Percentiles rank a stretch among this genome's conserved stretches.
Evolutionary conservation across 2,113 vertebrate species (phyloP).

Genomic region (Ramphastos sulfuratus): DNA sequence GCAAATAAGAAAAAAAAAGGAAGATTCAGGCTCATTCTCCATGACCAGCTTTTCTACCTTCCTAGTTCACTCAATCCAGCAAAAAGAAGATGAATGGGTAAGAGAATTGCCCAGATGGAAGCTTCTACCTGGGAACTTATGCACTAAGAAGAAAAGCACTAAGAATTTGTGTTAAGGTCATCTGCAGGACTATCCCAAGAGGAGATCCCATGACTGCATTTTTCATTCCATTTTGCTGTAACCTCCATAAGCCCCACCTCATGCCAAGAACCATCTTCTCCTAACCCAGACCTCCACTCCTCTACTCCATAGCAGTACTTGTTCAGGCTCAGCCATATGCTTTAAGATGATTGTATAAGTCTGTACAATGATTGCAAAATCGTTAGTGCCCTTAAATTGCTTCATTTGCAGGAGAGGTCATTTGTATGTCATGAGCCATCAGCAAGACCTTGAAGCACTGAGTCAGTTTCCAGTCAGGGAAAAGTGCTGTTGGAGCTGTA

Average conservation of each 20-base stretch:
- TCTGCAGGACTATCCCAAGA: neutral
- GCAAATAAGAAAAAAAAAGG: too few relatives aligned
- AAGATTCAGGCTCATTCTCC: too few relatives aligned
- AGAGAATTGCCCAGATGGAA: neutral
- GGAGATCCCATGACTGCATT: rapidly evolving
- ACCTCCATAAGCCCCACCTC: neutral
- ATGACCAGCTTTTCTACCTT: too few relatives aligned
- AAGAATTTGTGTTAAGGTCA: neutral
- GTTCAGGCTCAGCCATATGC: neutral
- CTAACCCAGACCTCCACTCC: neutral
- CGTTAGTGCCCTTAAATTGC: neutral
- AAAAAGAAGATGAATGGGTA: neutral
- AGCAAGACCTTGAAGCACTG: neutral
- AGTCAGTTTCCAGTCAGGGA: neutral
- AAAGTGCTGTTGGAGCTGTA: neutral
- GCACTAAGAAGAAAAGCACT: neutral
- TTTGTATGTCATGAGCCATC: neutral
- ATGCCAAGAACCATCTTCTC: neutral
- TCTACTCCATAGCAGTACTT: rapidly evolving
- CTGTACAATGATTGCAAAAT: neutral
- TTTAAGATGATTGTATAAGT: neutral
- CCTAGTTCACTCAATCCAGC: neutral
- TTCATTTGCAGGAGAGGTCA: neutral
- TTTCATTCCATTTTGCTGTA: neutral
- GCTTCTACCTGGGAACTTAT: neutral